phyloP scores from a whole-genome alignment of 2,113 vertebrate genomes.

The Eublepharis macularius region DNA sequence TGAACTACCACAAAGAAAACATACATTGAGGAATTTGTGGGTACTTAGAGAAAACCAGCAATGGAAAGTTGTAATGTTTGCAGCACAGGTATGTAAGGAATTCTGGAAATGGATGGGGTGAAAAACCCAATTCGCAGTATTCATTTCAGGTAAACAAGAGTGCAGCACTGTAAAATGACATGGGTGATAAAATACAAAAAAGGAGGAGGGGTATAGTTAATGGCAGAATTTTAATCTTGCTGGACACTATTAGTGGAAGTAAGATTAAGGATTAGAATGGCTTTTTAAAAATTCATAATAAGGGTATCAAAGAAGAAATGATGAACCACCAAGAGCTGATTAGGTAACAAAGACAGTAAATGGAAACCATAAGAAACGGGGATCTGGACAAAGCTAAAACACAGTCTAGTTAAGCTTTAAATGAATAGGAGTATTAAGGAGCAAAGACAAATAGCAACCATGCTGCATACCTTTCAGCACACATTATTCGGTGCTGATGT shows the following conservation, averaged over 20 bases:
- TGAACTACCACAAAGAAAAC: neutral
- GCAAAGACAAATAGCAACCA: neutral
- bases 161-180: conserved; percentile 24
- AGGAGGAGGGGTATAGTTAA: conserved; percentile 12
- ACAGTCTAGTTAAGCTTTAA: conserved; percentile 1
- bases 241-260: conserved; percentile 14
- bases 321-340: conserved; percentile 14
- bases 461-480: conserved; percentile 1
- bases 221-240: conserved; percentile 27
- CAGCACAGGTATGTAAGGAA: conserved; percentile 21
- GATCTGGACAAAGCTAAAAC: conserved; percentile 26
- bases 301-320: neutral
- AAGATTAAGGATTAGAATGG: conserved; percentile 28
- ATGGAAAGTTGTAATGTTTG: neutral
- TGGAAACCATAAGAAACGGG: neutral
- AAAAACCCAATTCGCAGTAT: conserved; percentile 21
- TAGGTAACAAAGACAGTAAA: conserved; percentile 3
- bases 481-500: neutral
- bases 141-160: conserved; percentile 6
- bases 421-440: neutral
- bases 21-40: neutral
- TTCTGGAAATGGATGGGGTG: neutral
- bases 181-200: conserved; percentile 2
- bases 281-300: conserved; percentile 5
- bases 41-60: neutral